phyloP scores from a whole-genome alignment of 92 coral and sea anemone genomes.

The Epizoanthus illoricatus region DNA sequence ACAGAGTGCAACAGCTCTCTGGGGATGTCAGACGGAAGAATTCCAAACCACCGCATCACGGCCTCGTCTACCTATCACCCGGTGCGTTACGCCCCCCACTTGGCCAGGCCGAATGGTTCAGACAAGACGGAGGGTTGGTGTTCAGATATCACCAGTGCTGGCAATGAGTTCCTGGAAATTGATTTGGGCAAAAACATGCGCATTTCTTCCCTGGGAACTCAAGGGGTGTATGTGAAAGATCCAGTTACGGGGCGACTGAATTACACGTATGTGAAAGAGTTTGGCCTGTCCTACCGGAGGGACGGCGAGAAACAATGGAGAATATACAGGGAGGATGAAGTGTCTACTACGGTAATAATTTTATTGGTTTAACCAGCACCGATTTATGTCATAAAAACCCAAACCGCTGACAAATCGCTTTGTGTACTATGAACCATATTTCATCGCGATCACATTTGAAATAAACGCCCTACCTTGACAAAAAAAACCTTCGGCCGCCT shows the following conservation, averaged over 20 bases:
- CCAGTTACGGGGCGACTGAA: conserved; percentile 52
- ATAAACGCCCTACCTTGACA: no score
- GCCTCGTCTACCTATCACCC: conserved; percentile 70
- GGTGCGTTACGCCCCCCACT: conserved; percentile 56
- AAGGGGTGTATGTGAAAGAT: conserved; percentile 72
- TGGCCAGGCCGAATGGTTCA: conserved; percentile 55
- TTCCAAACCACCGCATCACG: conserved; percentile 61
- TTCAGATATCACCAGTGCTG: conserved; percentile 51
- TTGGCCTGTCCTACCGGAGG: conserved; percentile 72
- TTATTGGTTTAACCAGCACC: not conserved
- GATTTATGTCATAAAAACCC: no score
- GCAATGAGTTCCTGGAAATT: conserved; percentile 67
- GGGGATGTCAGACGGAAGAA: conserved; percentile 61
- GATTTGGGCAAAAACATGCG: conserved; percentile 79
- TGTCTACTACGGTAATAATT: conserved; percentile 75
- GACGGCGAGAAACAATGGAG: conserved; percentile 71
- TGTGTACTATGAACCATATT: no score
- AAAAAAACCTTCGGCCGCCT: no score
- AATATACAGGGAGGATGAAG: conserved; percentile 71
- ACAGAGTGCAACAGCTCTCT: conserved; percentile 67
- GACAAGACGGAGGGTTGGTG: conserved; percentile 77
- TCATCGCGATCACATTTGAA: no score
- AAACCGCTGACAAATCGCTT: no score
- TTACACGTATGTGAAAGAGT: conserved; percentile 62
- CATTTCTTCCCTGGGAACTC: conserved; percentile 67